These are phyloP conservation scores for Calycopis cecrops DNA, from an alignment of 1,140 invertebrate genomes.

Conservation along the genomic window DNA sequence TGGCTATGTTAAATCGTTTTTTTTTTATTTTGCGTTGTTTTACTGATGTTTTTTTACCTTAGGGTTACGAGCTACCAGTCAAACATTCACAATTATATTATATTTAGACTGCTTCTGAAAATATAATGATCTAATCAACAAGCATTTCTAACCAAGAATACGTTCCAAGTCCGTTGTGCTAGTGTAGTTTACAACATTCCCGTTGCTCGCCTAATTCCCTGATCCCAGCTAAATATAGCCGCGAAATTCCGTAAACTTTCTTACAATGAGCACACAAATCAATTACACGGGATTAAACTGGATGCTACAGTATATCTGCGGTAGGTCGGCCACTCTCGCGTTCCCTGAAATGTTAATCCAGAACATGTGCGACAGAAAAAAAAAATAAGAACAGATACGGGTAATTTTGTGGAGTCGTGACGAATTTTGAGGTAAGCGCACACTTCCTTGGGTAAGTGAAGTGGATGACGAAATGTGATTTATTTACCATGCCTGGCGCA, in stretches of 20 bases:
- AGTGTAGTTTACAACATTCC: too few species aligned
- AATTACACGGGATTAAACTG: conserved; percentile 56
- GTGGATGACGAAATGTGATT: too few species aligned
- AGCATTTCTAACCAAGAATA: too few species aligned
- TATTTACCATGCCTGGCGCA: too few species aligned
- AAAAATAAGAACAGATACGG: conserved; percentile 15
- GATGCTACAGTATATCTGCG: conserved; percentile 56
- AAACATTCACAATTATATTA: too few species aligned
- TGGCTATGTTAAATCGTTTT: too few species aligned
- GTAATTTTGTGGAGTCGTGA: conserved; percentile 5
- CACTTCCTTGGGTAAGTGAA: neutral
- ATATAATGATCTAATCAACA: too few species aligned
- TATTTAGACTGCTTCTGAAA: too few species aligned
- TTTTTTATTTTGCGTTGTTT: too few species aligned
- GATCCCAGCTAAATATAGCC: conserved; percentile 28
- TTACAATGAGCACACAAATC: conserved; percentile 44
- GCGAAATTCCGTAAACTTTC: conserved; percentile 39
- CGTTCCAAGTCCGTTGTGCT: too few species aligned
- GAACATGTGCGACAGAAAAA: conserved; percentile 69
- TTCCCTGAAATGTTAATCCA: conserved; percentile 68
- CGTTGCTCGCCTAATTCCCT: neutral
- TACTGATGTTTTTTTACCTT: too few species aligned
- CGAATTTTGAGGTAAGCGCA: conserved; percentile 20
- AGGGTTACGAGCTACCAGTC: too few species aligned
- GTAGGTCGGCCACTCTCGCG: conserved; percentile 61